phyloP scores from a whole-genome alignment of 53 echinoderm and acorn worm species.

The Echinarachnius parma region DNA sequence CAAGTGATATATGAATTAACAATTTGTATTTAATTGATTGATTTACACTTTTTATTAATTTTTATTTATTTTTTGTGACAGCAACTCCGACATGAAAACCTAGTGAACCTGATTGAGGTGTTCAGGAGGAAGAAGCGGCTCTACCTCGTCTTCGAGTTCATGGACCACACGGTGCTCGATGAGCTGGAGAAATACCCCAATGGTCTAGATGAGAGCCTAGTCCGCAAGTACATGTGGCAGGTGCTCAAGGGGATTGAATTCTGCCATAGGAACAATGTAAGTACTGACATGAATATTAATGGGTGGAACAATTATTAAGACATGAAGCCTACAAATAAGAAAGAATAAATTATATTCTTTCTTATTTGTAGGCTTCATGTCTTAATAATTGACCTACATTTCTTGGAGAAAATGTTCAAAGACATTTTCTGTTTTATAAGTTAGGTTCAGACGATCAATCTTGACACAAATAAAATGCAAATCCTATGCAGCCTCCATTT shows the following conservation, averaged over 20 bases:
- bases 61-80: too few species aligned
- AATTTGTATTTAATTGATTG: too few species aligned
- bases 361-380: not conserved
- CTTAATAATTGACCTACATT: not conserved
- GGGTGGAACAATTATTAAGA: not conserved
- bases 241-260: conserved; percentile 95
- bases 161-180: conserved; percentile 96
- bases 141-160: conserved; percentile 98
- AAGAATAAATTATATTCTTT: too few species aligned
- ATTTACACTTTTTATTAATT: too few species aligned
- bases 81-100: conserved; percentile 98
- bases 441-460: too few species aligned
- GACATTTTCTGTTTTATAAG: too few species aligned
- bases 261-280: conserved; percentile 95
- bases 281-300: conserved; percentile 35
- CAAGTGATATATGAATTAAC: too few species aligned
- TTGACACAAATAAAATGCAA: too few species aligned
- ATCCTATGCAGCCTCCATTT: too few species aligned
- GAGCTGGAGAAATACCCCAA: conserved; percentile 88
- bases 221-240: conserved; percentile 93
- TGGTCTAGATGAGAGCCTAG: conserved; percentile 84
- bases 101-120: conserved; percentile 95
- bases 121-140: conserved; percentile 96
- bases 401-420: too few species aligned
- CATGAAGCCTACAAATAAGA: not conserved